Evolutionary conservation across 2,888 invertebrate genomes (phyloP).

Genomic region (Tanaodytes sp.): DNA sequence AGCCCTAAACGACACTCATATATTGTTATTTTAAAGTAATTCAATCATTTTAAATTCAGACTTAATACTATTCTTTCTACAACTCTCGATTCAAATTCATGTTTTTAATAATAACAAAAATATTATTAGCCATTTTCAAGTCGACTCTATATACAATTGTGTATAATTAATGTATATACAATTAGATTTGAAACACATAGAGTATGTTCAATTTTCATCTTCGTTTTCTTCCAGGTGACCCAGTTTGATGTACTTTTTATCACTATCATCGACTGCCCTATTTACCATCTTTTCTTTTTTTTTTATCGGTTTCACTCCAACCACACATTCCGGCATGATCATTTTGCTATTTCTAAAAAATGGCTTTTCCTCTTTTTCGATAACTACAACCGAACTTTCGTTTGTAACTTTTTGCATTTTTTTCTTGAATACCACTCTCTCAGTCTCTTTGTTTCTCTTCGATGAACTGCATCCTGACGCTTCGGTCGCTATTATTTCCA

Average conservation of each 20-base stretch:
- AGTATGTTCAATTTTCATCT: constrained; percentile 71
- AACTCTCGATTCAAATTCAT: too few species aligned
- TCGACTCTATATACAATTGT: too few species aligned
- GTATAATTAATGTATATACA: too few species aligned
- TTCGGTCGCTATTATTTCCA: constrained; percentile 58
- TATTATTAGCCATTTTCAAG: too few species aligned
- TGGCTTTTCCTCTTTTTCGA: constrained; percentile 66
- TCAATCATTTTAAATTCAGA: too few species aligned
- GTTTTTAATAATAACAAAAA: too few species aligned
- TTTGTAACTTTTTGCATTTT: constrained; percentile 28
- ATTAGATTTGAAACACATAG: too few species aligned
- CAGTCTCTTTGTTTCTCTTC: constrained; percentile 47
- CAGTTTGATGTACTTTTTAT: constrained; percentile 73
- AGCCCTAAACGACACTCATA: too few species aligned
- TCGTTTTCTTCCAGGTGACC: constrained; percentile 76
- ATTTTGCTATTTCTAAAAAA: constrained; percentile 80
- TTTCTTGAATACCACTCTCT: constrained; percentile 61
- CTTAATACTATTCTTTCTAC: too few species aligned
- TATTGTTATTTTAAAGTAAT: too few species aligned
- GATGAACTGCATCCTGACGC: constrained; percentile 15
- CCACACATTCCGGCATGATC: constrained; percentile 87
- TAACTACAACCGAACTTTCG: constrained; percentile 11
- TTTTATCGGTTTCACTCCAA: constrained; percentile 79
- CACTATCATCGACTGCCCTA: constrained; percentile 55
- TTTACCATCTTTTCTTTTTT: constrained; percentile 60